A percentile compares a stretch with the other conserved stretches of the same genome.
phyloP scores from a whole-genome alignment of 2,888 invertebrate species.

The Exephanes ischioxanthus region DNA sequence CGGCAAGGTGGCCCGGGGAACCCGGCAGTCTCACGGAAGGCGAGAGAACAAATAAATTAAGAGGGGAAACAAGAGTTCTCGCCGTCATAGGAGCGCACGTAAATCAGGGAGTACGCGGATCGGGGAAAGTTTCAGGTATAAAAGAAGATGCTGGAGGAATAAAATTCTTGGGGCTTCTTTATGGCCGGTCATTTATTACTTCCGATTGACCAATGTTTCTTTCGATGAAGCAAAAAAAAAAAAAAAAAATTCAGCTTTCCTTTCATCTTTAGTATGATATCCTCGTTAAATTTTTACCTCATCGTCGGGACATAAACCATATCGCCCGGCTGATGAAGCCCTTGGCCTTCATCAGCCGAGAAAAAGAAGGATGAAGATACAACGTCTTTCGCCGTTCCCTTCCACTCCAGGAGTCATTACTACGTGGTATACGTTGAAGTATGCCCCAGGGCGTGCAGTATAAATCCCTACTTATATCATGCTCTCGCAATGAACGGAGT shows the following conservation, averaged over 20 bases:
- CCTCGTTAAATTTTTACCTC: constrained; percentile 8
- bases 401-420: constrained; percentile 42
- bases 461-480: constrained; percentile 50
- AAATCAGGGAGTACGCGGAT: background rate
- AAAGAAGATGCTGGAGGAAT: background rate
- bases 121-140: background rate
- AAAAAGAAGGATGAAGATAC: constrained; percentile 8
- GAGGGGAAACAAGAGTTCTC: constrained; percentile 40
- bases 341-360: constrained; percentile 20
- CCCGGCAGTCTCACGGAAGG: constrained; percentile 64
- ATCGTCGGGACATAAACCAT: constrained; percentile 1
- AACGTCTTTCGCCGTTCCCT: constrained; percentile 11
- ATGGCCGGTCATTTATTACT: too few relatives aligned
- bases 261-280: constrained; percentile 1
- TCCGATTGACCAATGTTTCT: background rate
- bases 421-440: constrained; percentile 4
- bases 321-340: constrained; percentile 30
- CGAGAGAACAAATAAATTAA: constrained; percentile 57
- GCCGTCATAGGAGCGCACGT: background rate
- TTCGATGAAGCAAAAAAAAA: constrained; percentile 1
- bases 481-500: constrained; percentile 27
- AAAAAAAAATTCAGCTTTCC: background rate
- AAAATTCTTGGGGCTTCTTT: background rate
- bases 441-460: background rate
- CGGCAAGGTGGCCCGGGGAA: constrained; percentile 7